Evolutionary conservation across 2,888 invertebrate genomes (phyloP).

Genomic region (Metellina segmentata): DNA sequence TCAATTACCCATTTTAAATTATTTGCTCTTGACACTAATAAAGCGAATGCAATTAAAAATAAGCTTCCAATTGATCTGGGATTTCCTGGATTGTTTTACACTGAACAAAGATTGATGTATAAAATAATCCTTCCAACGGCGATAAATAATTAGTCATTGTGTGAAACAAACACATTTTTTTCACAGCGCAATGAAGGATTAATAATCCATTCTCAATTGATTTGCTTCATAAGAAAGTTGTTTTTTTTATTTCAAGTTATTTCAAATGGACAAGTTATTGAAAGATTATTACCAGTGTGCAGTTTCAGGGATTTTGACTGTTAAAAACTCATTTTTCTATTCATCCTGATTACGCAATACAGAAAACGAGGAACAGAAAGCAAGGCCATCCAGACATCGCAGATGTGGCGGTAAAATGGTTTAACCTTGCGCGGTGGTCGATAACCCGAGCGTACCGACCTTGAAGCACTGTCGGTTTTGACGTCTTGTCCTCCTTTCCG

Average conservation of each 20-base stretch:
- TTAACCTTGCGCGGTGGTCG: slow-evolving; percentile 70
- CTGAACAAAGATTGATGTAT: too few species aligned
- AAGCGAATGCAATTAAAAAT: too few species aligned
- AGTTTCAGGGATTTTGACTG: neutral
- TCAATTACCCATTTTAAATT: too few species aligned
- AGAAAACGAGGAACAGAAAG: slow-evolving; percentile 20
- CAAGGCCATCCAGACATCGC: slow-evolving; percentile 35
- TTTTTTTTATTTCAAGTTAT: too few species aligned
- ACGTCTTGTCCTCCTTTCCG: slow-evolving; percentile 40
- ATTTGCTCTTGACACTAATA: too few species aligned
- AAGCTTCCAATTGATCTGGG: too few species aligned
- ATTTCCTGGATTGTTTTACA: too few species aligned
- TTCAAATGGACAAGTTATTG: neutral
- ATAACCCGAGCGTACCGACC: slow-evolving; percentile 69
- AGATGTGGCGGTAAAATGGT: slow-evolving; percentile 57
- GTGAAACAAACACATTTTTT: neutral
- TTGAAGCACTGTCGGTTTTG: slow-evolving; percentile 53
- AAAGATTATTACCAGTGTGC: neutral
- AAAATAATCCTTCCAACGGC: too few species aligned
- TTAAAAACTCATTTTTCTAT: neutral
- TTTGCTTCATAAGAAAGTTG: neutral
- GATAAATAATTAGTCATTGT: too few species aligned
- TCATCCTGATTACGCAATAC: neutral
- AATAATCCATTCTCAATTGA: neutral
- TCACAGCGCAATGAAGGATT: neutral